phyloP scores from a whole-genome alignment of 2,888 invertebrate species.

The Ormia ochracea region DNA sequence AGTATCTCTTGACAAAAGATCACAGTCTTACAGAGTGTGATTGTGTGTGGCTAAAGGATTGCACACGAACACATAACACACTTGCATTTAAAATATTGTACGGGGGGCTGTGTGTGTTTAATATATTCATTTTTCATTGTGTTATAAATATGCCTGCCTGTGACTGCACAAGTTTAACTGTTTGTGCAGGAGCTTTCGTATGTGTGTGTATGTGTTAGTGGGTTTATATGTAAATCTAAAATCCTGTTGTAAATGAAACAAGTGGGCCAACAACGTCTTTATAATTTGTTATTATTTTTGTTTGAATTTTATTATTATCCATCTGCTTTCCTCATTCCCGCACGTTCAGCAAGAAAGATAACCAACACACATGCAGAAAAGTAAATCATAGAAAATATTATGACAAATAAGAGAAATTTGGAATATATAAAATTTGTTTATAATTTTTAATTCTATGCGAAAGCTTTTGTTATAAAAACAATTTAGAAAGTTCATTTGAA shows the following conservation, averaged over 20 bases:
- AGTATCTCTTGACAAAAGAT: background rate
- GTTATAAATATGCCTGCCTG: slow-evolving; percentile 27
- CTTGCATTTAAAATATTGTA: background rate
- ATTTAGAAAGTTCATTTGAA: background rate
- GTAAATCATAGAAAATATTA: too few species aligned
- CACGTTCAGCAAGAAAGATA: too few species aligned
- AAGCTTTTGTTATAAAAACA: background rate
- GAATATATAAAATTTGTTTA: too few species aligned
- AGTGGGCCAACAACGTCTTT: slow-evolving; percentile 61
- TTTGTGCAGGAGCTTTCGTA: background rate
- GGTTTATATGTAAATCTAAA: background rate
- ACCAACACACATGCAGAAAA: too few species aligned
- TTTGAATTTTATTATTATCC: slow-evolving; percentile 25
- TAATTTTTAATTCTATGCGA: background rate
- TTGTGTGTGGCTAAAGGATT: slow-evolving; percentile 1
- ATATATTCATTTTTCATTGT: slow-evolving; percentile 16
- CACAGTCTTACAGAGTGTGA: background rate
- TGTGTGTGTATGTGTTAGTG: background rate
- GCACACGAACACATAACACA: background rate
- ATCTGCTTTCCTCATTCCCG: too few species aligned
- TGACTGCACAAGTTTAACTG: background rate
- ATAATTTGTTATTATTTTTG: slow-evolving; percentile 62
- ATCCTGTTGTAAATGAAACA: slow-evolving; percentile 21
- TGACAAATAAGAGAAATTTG: too few species aligned
- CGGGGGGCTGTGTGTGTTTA: background rate